Percentiles rank a stretch among this genome's conserved stretches.
These are phyloP conservation scores for Aricia artaxerxes DNA, from an alignment of 2,888 invertebrate genomes.

Conservation along the genomic window DNA sequence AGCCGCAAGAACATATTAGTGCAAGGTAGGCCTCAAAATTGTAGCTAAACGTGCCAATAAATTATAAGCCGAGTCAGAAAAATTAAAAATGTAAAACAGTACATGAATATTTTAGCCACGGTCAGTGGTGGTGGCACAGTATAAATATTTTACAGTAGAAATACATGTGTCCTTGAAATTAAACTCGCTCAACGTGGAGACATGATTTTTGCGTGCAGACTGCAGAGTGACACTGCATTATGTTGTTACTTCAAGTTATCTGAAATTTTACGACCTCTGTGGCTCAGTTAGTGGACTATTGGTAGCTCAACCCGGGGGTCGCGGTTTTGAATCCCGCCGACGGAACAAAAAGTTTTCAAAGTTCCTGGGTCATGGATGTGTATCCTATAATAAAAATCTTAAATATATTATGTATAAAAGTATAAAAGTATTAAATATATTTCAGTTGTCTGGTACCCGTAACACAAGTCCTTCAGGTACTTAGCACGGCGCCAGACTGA, in stretches of 20 bases:
- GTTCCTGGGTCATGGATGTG: too few relatives aligned
- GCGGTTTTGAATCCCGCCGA: too few relatives aligned
- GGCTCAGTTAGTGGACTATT: too few relatives aligned
- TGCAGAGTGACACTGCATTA: not conserved
- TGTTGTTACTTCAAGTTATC: not conserved
- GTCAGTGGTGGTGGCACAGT: not conserved
- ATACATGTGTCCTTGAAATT: not conserved
- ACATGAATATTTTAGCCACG: slow-evolving; percentile 29
- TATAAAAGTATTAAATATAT: too few relatives aligned
- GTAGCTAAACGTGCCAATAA: not conserved
- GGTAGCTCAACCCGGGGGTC: too few relatives aligned
- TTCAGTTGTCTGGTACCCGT: too few relatives aligned
- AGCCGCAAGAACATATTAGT: not conserved
- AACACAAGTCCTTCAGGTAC: too few relatives aligned
- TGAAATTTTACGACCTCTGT: too few relatives aligned
- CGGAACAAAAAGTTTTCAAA: too few relatives aligned
- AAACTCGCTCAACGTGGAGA: not conserved
- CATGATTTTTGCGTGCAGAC: not conserved
- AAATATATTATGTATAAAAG: too few relatives aligned
- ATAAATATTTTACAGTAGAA: not conserved
- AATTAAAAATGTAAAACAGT: slow-evolving; percentile 22
- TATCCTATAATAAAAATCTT: too few relatives aligned
- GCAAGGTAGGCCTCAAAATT: not conserved
- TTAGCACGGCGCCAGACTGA: too few relatives aligned
- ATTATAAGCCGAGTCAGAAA: not conserved